Percentiles rank a stretch among this genome's conserved stretches.
Conservation (phyloP, 2,888 invertebrate genomes). For the Amblyjoppa proteus region DNA sequence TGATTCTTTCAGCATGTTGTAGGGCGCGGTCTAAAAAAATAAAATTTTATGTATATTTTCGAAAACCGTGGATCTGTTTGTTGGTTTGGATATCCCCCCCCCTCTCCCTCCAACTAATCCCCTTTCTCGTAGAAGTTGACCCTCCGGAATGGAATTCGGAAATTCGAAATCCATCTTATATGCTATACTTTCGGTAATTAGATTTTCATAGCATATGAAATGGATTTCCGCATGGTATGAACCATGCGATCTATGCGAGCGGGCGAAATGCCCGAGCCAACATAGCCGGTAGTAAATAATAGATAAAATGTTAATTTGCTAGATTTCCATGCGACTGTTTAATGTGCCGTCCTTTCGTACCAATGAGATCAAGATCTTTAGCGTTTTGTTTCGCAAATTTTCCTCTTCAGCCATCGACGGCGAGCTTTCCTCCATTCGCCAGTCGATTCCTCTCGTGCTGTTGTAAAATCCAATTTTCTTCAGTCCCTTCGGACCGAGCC, state of each 20-base stretch:
- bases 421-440: slow-evolving; percentile 83
- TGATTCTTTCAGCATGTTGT: slow-evolving; percentile 93
- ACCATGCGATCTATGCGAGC: no score
- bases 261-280: no score
- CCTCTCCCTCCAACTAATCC: no score
- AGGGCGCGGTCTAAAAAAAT: slow-evolving; percentile 91
- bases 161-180: no score
- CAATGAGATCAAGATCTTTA: slow-evolving; percentile 90
- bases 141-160: no score
- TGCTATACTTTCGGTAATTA: no score
- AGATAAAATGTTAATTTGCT: neutral
- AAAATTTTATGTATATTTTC: slow-evolving; percentile 2
- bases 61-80: no score
- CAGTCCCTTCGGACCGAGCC: slow-evolving; percentile 88
- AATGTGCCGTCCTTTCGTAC: slow-evolving; percentile 83
- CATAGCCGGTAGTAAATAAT: neutral
- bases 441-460: slow-evolving; percentile 87
- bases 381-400: slow-evolving; percentile 90
- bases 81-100: no score
- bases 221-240: no score
- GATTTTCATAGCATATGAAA: no score
- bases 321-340: neutral
- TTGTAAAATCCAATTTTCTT: slow-evolving; percentile 90
- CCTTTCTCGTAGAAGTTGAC: no score
- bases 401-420: slow-evolving; percentile 82